A percentile compares a stretch with the other conserved stretches of the same genome.
Conservation (phyloP, 2,888 invertebrate genomes). For the Serripes groenlandicus region DNA sequence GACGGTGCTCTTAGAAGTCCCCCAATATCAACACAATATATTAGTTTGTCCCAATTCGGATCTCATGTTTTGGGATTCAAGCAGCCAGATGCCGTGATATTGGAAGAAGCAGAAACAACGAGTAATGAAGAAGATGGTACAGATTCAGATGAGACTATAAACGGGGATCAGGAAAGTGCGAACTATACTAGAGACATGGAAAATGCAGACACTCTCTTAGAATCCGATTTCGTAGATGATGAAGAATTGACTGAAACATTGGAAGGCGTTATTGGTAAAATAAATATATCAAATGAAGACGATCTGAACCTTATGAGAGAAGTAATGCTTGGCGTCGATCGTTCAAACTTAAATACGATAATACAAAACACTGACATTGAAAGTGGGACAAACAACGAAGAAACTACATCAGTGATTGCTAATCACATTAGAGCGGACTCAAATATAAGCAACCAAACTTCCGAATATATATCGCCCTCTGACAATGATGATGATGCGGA, state of each 20-base stretch:
- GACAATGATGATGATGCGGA: slow-evolving; percentile 49
- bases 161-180: background rate
- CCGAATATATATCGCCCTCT: background rate
- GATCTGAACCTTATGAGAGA: background rate
- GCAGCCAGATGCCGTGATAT: slow-evolving; percentile 48
- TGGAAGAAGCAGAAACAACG: slow-evolving; percentile 45
- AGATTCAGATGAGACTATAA: slow-evolving; percentile 27
- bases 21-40: slow-evolving; percentile 37
- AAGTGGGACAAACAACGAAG: background rate
- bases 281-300: background rate
- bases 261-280: background rate
- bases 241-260: background rate
- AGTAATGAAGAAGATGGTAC: slow-evolving; percentile 18
- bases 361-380: background rate
- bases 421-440: background rate
- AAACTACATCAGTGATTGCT: background rate
- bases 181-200: background rate
- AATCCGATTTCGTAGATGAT: background rate
- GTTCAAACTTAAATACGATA: background rate
- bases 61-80: slow-evolving; percentile 46
- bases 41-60: slow-evolving; percentile 53
- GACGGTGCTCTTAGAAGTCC: slow-evolving; percentile 54
- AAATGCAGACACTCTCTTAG: background rate
- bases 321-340: background rate
- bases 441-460: slow-evolving; percentile 4